These are phyloP conservation scores for Diglossa brunneiventris DNA, from an alignment of 2,113 vertebrate genomes.

Conservation along the genomic window DNA sequence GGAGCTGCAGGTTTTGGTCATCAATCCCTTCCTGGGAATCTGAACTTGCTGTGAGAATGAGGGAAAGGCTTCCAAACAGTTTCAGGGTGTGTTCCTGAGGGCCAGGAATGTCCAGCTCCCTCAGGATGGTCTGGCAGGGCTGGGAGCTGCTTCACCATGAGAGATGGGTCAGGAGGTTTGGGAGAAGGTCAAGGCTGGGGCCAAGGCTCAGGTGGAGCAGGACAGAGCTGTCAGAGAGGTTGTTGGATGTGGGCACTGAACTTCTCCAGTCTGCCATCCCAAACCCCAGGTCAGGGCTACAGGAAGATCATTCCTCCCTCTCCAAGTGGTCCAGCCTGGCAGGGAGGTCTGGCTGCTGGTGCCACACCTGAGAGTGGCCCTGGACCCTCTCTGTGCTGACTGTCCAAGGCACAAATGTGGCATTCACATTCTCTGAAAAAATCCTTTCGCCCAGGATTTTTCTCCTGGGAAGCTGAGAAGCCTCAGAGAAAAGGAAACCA, in stretches of 20 bases:
- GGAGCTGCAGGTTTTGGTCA: neutral
- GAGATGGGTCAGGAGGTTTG: neutral
- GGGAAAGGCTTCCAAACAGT: neutral
- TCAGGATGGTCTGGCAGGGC: neutral
- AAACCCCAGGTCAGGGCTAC: neutral
- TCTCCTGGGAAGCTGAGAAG: no score
- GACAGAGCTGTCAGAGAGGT: neutral
- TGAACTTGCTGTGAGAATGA: neutral
- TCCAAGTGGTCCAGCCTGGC: fast-evolving
- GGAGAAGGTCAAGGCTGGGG: neutral
- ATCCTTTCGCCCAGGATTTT: no score
- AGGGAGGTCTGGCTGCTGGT: neutral
- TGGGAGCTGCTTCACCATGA: neutral
- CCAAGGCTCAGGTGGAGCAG: neutral
- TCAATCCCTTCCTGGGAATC: neutral
- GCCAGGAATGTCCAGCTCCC: neutral
- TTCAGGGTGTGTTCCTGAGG: neutral
- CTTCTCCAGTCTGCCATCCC: neutral
- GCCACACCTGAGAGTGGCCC: neutral
- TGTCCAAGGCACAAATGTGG: neutral
- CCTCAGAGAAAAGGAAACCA: no score
- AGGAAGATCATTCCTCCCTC: neutral
- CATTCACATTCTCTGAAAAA: no score
- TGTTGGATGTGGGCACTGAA: neutral
- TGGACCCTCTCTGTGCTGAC: neutral